A percentile compares a stretch with the other conserved stretches of the same genome.
These are phyloP conservation scores for Sitta carolinensis DNA, from an alignment of 2,797 vertebrate genomes.

Conservation along the genomic window DNA sequence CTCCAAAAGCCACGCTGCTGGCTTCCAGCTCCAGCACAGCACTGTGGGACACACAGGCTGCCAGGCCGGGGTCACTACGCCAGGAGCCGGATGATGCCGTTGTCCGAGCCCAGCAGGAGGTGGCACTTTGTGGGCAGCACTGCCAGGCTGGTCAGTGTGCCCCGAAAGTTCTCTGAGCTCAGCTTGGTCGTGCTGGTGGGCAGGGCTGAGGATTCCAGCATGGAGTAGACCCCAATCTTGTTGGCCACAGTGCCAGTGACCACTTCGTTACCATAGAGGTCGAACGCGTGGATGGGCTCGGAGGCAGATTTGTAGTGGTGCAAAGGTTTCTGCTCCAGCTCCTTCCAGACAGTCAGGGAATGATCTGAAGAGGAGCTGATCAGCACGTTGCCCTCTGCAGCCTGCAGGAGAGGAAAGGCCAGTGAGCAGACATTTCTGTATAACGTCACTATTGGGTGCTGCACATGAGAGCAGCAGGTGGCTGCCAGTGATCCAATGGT, in stretches of 20 bases:
- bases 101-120: slow-evolving; percentile 94
- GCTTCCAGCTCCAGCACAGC: background rate
- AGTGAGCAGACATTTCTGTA: background rate
- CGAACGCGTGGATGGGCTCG: slow-evolving; percentile 92
- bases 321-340: slow-evolving; percentile 91
- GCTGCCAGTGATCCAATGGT: background rate
- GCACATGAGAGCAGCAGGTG: background rate
- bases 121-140: slow-evolving; percentile 95
- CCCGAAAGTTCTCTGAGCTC: slow-evolving; percentile 96
- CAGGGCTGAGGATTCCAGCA: slow-evolving; percentile 87
- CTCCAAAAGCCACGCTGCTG: background rate
- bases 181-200: slow-evolving; percentile 90
- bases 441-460: background rate
- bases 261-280: slow-evolving; percentile 90
- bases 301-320: slow-evolving; percentile 93
- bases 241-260: slow-evolving; percentile 94
- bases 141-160: slow-evolving; percentile 93
- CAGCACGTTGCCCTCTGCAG: slow-evolving; percentile 89
- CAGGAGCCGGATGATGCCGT: slow-evolving; percentile 89
- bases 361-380: slow-evolving; percentile 96
- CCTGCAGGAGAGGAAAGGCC: slow-evolving; percentile 75
- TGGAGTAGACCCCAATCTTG: slow-evolving; percentile 94
- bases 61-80: slow-evolving; percentile 71
- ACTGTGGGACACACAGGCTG: background rate
- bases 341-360: slow-evolving; percentile 93